Evolutionary conservation across 2,113 vertebrate species (phyloP).

Genomic region (Melanerpes formicivorus): DNA sequence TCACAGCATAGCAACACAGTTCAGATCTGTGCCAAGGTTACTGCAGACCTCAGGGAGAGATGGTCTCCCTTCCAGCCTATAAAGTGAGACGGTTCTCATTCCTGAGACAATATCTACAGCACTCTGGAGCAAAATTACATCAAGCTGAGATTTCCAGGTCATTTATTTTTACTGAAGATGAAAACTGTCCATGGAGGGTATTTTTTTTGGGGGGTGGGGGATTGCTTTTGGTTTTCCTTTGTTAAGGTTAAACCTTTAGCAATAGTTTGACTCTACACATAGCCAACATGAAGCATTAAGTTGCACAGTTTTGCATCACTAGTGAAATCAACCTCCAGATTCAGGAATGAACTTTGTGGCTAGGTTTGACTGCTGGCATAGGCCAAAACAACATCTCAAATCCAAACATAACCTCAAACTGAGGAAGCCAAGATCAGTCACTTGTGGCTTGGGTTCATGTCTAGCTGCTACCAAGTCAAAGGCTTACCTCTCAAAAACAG

Average conservation of each 20-base stretch:
- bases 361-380: background rate
- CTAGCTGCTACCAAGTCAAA: slow-evolving; percentile 35
- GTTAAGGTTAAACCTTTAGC: background rate
- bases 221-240: too few species aligned
- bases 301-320: background rate
- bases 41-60: background rate
- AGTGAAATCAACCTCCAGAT: background rate
- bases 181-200: background rate
- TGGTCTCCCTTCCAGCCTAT: background rate
- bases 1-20: background rate
- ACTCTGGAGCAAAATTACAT: background rate
- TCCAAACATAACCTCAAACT: slow-evolving; percentile 21
- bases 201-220: too few species aligned
- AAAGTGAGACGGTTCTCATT: background rate
- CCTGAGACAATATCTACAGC: background rate
- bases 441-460: slow-evolving; percentile 11
- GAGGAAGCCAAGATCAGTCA: slow-evolving; percentile 48
- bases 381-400: slow-evolving; percentile 30
- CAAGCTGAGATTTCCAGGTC: background rate
- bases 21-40: background rate
- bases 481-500: slow-evolving; percentile 11
- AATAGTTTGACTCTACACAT: fast-evolving
- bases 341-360: slow-evolving; percentile 19
- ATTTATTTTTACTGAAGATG: background rate
- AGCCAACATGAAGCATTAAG: background rate